A percentile compares a stretch with the other conserved stretches of the same genome.
These are phyloP conservation scores for Scelioninae gen. 2 DNA, from an alignment of 2,888 invertebrate species.

Conservation along the genomic window DNA sequence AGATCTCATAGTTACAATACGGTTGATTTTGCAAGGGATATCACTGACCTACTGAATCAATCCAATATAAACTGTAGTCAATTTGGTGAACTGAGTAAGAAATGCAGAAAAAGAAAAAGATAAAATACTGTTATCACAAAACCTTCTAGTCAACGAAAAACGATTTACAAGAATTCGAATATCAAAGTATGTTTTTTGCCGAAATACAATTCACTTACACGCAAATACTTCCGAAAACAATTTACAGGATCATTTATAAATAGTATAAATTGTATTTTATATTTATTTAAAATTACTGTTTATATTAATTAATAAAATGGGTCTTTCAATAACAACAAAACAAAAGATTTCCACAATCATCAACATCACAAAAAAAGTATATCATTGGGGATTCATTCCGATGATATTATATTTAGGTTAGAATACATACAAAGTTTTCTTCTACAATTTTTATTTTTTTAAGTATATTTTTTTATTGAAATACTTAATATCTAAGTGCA, in stretches of 20 bases:
- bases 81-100: conserved; percentile 71
- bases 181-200: too few species aligned
- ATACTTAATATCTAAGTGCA: too few species aligned
- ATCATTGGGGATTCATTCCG: conserved; percentile 84
- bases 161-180: too few species aligned
- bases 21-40: conserved; percentile 62
- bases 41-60: conserved; percentile 67
- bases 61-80: conserved; percentile 63
- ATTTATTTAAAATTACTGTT: too few species aligned
- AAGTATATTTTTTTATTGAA: too few species aligned
- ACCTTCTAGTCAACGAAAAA: too few species aligned
- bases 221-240: too few species aligned
- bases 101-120: conserved; percentile 69
- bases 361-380: conserved; percentile 78
- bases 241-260: too few species aligned
- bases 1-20: conserved; percentile 58
- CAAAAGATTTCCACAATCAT: conserved; percentile 80
- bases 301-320: conserved; percentile 68
- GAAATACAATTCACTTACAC: too few species aligned
- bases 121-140: conserved; percentile 45
- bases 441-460: conserved; percentile 2
- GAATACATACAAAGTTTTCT: conserved; percentile 46
- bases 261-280: too few species aligned
- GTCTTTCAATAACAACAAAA: conserved; percentile 78
- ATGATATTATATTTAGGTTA: conserved; percentile 82